These are phyloP conservation scores for Melanostigma gelatinosum DNA, from an alignment of 2,113 vertebrate genomes.

Conservation along the genomic window DNA sequence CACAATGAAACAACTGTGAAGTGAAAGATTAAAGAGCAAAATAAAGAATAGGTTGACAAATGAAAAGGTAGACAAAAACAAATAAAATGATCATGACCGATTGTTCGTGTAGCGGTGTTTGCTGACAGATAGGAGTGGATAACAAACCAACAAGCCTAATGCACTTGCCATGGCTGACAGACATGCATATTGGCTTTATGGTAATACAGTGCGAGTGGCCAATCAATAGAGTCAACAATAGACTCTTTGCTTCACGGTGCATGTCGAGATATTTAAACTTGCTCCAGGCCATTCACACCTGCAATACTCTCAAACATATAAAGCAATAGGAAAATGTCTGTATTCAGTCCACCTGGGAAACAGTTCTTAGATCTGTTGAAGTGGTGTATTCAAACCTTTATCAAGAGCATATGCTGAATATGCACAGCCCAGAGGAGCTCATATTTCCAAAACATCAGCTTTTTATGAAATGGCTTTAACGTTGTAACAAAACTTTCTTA, in stretches of 20 bases:
- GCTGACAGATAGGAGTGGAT: constrained; percentile 27
- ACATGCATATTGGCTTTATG: constrained; percentile 64
- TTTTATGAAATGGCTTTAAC: constrained; percentile 26
- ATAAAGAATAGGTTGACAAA: neutral
- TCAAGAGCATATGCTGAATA: neutral
- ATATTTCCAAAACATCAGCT: neutral
- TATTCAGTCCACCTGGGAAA: neutral
- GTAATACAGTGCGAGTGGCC: constrained; percentile 52
- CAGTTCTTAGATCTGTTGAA: constrained; percentile 11
- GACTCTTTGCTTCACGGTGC: neutral
- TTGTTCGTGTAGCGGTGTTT: constrained; percentile 19
- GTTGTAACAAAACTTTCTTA: constrained; percentile 23
- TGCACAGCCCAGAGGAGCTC: neutral
- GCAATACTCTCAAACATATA: neutral
- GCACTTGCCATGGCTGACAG: constrained; percentile 31
- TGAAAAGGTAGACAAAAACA: neutral
- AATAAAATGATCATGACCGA: neutral
- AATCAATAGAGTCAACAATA: constrained; percentile 63
- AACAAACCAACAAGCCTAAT: constrained; percentile 51
- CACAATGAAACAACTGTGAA: neutral
- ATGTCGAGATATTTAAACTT: constrained; percentile 25
- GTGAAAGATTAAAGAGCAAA: neutral
- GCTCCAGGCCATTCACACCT: constrained; percentile 9
- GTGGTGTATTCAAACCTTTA: neutral
- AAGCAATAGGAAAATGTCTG: neutral